phyloP scores from a whole-genome alignment of 2,113 vertebrate species.

The Erinaceus europaeus region DNA sequence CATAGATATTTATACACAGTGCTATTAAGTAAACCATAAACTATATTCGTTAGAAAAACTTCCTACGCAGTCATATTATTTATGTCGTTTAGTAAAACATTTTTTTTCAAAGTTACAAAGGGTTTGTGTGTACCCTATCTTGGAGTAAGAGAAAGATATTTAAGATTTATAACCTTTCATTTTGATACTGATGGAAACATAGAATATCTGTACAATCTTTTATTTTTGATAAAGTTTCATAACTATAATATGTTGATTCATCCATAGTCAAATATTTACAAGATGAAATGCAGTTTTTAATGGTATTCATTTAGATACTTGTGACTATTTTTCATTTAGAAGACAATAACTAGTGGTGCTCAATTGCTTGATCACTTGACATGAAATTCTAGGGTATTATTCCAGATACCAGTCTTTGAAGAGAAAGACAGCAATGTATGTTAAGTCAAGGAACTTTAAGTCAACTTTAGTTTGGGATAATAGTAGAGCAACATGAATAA shows the following conservation, averaged over 20 bases:
- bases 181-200: not conserved
- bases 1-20: not conserved
- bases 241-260: not conserved
- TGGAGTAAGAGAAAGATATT: not conserved
- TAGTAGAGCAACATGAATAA: conserved; percentile 19
- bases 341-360: not conserved
- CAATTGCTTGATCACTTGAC: not conserved
- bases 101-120: not conserved
- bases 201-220: not conserved
- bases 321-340: not conserved
- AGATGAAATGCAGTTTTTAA: not conserved
- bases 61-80: not conserved
- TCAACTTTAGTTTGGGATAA: not conserved
- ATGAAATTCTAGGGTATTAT: not conserved
- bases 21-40: not conserved
- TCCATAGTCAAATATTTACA: not conserved
- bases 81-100: no score
- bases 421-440: not conserved
- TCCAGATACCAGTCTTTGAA: not conserved
- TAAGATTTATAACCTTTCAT: not conserved
- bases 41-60: not conserved
- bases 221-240: not conserved
- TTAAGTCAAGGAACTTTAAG: not conserved
- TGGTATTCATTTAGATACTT: not conserved
- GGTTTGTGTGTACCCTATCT: not conserved